Conservation (phyloP, 2,888 invertebrate species). For the Metellina segmentata region DNA sequence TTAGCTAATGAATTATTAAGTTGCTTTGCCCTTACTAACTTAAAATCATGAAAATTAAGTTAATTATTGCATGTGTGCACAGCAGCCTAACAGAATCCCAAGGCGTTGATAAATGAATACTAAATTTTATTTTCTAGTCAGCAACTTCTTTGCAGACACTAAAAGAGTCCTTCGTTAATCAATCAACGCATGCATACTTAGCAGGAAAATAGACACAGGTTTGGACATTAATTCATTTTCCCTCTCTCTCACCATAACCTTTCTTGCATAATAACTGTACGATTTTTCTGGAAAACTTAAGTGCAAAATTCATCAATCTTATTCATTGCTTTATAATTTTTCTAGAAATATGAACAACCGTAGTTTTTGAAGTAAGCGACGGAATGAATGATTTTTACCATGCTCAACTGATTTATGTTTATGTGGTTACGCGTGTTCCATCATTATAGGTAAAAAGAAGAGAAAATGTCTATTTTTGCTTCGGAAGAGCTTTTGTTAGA, state of each 20-base stretch:
- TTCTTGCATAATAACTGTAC: constrained; percentile 18
- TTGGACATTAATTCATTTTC: constrained; percentile 40
- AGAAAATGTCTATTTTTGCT: neutral
- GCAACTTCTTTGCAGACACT: constrained; percentile 3
- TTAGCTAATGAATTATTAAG: neutral
- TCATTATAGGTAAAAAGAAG: neutral
- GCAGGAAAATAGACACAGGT: constrained; percentile 42
- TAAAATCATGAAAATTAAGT: neutral
- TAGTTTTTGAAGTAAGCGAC: constrained; percentile 8
- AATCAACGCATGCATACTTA: constrained; percentile 46
- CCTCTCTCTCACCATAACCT: neutral
- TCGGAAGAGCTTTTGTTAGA: too few species aligned
- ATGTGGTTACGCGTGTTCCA: neutral
- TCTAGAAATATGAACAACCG: neutral
- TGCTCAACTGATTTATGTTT: constrained; percentile 16
- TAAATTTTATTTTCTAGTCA: constrained; percentile 13
- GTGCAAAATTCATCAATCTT: constrained; percentile 45
- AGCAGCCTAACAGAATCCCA: neutral
- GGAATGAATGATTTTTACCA: constrained; percentile 1
- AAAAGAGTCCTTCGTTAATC: constrained; percentile 39
- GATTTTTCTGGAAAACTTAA: constrained; percentile 21
- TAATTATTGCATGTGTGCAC: neutral
- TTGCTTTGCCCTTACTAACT: neutral
- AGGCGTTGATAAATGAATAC: constrained; percentile 44
- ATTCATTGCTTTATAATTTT: constrained; percentile 34